Conservation (phyloP, 2,113 vertebrate genomes). For the Nyctibius bracteatus region DNA sequence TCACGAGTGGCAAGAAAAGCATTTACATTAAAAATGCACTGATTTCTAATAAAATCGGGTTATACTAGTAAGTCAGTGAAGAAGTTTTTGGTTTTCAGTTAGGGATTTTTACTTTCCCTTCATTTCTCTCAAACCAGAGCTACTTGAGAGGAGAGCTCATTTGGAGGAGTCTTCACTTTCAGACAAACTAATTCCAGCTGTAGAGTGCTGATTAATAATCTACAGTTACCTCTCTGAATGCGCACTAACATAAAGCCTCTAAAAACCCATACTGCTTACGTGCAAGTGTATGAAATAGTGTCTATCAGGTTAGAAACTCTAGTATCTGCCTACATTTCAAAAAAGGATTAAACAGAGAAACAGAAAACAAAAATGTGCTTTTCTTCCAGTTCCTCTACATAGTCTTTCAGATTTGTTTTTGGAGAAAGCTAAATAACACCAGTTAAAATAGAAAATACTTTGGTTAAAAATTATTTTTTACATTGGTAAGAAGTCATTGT, state of each 20-base stretch:
- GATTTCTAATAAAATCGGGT: neutral
- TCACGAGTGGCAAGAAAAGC: fast-evolving
- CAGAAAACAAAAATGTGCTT: neutral
- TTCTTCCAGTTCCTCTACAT: neutral
- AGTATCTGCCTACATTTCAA: neutral
- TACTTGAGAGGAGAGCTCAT: neutral
- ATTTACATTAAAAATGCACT: neutral
- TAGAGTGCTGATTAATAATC: neutral
- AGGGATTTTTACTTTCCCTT: neutral
- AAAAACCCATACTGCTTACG: neutral
- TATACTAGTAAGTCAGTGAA: neutral
- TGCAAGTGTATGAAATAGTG: neutral
- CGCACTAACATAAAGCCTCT: neutral
- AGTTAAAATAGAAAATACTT: neutral
- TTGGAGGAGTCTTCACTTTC: neutral
- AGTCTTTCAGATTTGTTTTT: neutral
- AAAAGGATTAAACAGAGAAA: neutral
- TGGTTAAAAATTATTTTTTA: neutral
- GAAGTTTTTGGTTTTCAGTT: neutral
- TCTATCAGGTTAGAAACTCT: neutral
- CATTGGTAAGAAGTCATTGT: neutral
- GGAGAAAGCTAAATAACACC: neutral
- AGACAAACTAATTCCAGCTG: neutral
- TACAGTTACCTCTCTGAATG: neutral
- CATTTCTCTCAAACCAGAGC: neutral